phyloP scores from a whole-genome alignment of 2,113 vertebrate genomes.

The Neomonachus schauinslandi region DNA sequence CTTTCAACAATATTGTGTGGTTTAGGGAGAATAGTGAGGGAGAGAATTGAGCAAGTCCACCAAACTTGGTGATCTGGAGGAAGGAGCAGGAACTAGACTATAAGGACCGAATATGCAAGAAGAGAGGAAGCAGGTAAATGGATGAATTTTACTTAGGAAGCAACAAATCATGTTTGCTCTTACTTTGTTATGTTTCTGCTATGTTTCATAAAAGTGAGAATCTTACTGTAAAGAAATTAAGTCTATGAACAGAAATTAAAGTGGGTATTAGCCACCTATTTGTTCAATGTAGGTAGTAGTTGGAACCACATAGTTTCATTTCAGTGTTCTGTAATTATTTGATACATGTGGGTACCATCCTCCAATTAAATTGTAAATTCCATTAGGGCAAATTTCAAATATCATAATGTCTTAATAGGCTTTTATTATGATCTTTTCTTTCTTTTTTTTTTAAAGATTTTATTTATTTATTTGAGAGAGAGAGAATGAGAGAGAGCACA shows the following conservation, averaged over 20 bases:
- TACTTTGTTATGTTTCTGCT: conserved; percentile 28
- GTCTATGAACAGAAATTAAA: background rate
- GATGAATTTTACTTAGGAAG: background rate
- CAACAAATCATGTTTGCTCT: background rate
- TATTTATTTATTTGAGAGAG: too few relatives aligned
- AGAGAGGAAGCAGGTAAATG: background rate
- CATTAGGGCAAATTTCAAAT: background rate
- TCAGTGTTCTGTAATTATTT: conserved; percentile 21
- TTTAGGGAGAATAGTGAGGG: background rate
- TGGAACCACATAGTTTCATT: background rate
- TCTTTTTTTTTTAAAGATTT: too few relatives aligned
- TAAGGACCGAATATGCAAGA: background rate
- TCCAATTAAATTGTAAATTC: conserved; percentile 11
- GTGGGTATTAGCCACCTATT: background rate
- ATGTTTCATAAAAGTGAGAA: background rate
- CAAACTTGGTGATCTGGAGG: background rate
- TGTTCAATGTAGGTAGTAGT: background rate
- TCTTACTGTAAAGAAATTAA: background rate
- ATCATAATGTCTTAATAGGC: background rate
- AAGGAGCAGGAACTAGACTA: background rate
- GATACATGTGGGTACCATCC: background rate
- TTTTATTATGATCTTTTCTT: conserved; percentile 10
- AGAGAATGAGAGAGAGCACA: too few relatives aligned
- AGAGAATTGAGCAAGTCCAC: background rate
- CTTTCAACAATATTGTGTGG: background rate